Evolutionary conservation across 2,888 invertebrate genomes (phyloP).

Genomic region (Pristionchus entomophagus): DNA sequence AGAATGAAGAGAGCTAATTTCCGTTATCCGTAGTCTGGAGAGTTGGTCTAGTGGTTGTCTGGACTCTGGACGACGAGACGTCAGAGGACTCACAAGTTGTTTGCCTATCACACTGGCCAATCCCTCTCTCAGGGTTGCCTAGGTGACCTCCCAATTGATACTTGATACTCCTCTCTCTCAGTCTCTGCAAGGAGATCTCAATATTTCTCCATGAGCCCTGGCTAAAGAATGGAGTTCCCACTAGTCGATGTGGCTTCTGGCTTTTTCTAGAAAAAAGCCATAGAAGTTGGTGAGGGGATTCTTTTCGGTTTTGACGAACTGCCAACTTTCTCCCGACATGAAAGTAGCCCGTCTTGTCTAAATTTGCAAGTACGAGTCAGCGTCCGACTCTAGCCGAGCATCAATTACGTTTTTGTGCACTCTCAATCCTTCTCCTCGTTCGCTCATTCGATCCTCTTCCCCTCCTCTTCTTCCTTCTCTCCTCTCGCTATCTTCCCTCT

Average conservation of each 20-base stretch:
- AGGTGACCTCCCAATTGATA: slow-evolving; percentile 1
- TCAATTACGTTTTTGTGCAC: neutral
- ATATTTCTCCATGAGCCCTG: neutral
- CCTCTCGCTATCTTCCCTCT: neutral
- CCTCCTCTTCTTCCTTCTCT: neutral
- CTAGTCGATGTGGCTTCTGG: neutral
- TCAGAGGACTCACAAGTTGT: too few relatives aligned
- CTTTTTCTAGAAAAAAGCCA: neutral
- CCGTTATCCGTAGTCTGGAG: neutral
- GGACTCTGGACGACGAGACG: too few relatives aligned
- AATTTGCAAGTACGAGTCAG: too few relatives aligned
- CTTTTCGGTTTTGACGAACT: neutral
- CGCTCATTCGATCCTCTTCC: slow-evolving; percentile 3
- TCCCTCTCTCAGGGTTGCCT: neutral
- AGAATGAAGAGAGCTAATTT: too few relatives aligned
- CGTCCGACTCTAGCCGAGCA: neutral
- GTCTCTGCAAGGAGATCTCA: neutral
- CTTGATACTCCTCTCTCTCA: neutral
- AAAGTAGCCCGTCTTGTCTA: too few relatives aligned
- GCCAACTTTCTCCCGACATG: too few relatives aligned
- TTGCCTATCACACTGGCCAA: neutral
- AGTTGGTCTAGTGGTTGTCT: too few relatives aligned
- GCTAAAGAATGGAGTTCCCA: neutral
- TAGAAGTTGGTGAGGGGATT: neutral
- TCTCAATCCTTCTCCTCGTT: slow-evolving; percentile 1